Base-by-base conservation (phyloP, 2,113 vertebrate genomes). In the Girardinichthys multiradiatus region DNA sequence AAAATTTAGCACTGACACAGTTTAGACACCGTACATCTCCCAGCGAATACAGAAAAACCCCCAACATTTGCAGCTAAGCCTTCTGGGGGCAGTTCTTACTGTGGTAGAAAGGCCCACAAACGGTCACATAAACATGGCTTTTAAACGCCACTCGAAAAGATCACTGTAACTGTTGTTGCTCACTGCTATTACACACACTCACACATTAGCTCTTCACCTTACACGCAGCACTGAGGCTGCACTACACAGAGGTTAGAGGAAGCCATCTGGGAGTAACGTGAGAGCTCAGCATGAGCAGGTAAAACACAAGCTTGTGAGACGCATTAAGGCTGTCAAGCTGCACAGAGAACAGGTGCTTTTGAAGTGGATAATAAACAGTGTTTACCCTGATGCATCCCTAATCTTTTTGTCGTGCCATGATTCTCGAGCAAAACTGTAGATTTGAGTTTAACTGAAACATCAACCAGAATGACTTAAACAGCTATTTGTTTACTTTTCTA, bases 11-110 rank as follows among this genome's bases (percentile, higher is more conserved):
- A 45, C 8, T 45, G 57, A 54, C 2, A 57, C 33, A 74, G 66
- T 81, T 86, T 80, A 79, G 65, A 77, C 72, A 30, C 30, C 63
- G 13, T 54, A 65, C 71, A 65, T 84, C 81, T 88, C 76, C n/a
- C 61, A 63, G 70, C 73, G 76, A 81, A 82, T 57, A 76, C 72
- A 83, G 67, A 76, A 83, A 69, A 76, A 68, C 15, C 29, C 27
- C 15, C 77, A 84, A 86, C 67, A 71, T 72, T 83, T 87, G 80
- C 85, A 86, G 70, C 63, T 72, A 35, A 85, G 82, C 83, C n/a
- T 78, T 77, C 76, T 68, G 45, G 42, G 76, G 69, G 48, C 48
- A 79, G 87, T 19, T 64, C 73, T 70, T 37, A 67, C 73, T 11
- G 64, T 62, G 69, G 70, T n/a, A 59, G 21, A 78, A 63, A 69